Evolutionary conservation across 2,888 invertebrate genomes (phyloP).

Genomic region (Lordiphosa fenestrarum): DNA sequence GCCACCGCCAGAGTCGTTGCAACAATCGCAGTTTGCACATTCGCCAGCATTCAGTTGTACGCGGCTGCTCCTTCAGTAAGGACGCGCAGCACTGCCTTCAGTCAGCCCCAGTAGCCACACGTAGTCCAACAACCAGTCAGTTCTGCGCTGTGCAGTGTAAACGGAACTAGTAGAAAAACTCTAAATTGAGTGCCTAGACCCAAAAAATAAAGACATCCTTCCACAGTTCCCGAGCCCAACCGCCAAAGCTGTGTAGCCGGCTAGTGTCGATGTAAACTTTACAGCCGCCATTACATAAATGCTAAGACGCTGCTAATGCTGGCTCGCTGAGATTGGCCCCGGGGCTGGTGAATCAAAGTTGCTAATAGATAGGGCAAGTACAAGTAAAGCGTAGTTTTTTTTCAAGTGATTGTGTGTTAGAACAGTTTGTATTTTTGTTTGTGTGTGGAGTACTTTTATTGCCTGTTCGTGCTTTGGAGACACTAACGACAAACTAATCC

Average conservation of each 20-base stretch:
- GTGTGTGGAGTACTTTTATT: constrained; percentile 39
- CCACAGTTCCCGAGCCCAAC: background rate
- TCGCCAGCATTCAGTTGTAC: constrained; percentile 76
- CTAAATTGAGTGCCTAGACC: background rate
- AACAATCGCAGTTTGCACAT: constrained; percentile 73
- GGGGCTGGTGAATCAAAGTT: background rate
- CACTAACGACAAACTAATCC: constrained; percentile 36
- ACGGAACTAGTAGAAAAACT: constrained; percentile 10
- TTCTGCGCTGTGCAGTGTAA: constrained; percentile 18
- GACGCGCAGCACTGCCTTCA: constrained; percentile 66
- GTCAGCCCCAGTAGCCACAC: constrained; percentile 16
- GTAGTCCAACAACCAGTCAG: constrained; percentile 2
- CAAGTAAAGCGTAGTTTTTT: background rate
- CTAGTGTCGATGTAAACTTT: constrained; percentile 52
- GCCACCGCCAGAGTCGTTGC: constrained; percentile 43
- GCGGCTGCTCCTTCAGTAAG: constrained; percentile 79
- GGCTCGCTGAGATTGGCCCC: constrained; percentile 14
- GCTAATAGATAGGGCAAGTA: background rate
- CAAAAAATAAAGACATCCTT: background rate
- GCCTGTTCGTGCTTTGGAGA: constrained; percentile 44
- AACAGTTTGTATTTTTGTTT: constrained; percentile 28
- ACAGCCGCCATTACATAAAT: constrained; percentile 57
- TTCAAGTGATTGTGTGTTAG: constrained; percentile 19
- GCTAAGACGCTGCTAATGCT: constrained; percentile 32
- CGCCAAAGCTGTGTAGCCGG: constrained; percentile 15